These are phyloP conservation scores for Andrena flavipes DNA, from an alignment of 2,888 invertebrate species.

Conservation along the genomic window DNA sequence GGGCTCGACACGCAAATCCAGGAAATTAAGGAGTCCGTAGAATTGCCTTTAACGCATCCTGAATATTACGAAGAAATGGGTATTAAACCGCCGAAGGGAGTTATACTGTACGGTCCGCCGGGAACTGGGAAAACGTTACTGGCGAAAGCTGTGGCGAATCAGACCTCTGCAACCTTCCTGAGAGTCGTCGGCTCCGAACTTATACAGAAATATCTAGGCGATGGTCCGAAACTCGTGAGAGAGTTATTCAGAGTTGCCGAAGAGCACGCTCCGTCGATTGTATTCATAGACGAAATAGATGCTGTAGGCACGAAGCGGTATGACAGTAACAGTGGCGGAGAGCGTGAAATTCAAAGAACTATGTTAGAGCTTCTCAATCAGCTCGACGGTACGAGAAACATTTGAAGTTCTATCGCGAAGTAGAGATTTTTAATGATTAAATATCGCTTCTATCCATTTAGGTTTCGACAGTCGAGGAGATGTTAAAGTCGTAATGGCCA, in stretches of 20 bases:
- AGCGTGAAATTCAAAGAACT: conserved; percentile 99
- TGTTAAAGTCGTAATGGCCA: conserved; percentile 96
- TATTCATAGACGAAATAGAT: conserved; percentile 99
- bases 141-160: conserved; percentile 99
- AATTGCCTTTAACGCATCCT: conserved; percentile 98
- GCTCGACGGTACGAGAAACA: conserved; percentile 94
- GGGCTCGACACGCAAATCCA: conserved; percentile 98
- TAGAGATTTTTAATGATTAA: not conserved
- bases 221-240: conserved; percentile 98
- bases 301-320: conserved; percentile 99
- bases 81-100: conserved; percentile 99
- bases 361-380: conserved; percentile 99
- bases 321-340: conserved; percentile 99
- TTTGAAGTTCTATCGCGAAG: conserved; percentile 85
- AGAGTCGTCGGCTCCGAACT: conserved; percentile 99
- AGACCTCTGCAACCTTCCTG: conserved; percentile 99
- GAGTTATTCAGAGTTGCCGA: conserved; percentile 99
- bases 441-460: conserved; percentile 40
- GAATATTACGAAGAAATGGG: conserved; percentile 99
- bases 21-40: conserved; percentile 99
- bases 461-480: conserved; percentile 84
- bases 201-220: conserved; percentile 99
- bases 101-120: conserved; percentile 98
- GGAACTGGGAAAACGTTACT: conserved; percentile 99
- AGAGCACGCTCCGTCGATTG: conserved; percentile 99